Evolutionary conservation across 1,140 invertebrate species (phyloP), one percentile per base, ranked within the genome.

Genomic region (Diabrotica undecimpunctata): DNA sequence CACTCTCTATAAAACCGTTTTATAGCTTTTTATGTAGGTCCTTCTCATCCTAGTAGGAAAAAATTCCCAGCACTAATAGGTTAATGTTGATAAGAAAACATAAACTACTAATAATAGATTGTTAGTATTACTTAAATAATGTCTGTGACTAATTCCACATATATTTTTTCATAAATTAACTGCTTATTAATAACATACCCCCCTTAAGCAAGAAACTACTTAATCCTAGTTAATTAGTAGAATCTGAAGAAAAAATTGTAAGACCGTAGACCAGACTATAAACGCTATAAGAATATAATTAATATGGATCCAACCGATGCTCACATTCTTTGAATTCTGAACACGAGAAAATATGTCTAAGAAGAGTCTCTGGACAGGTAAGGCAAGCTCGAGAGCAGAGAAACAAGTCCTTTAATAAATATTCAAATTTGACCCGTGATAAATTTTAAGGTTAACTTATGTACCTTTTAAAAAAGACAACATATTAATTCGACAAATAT

Each of bases 351-450:
- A 68, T 66, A 70, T 38, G 39, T 39, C 35, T 59, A 13, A 39
- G n/a, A 13, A 10, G n/a, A 13, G 12, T 12, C n/a, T 35, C 57
- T 12, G 35, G 57, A 59, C 57, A 39, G 57, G 50, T 57, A 35
- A 13, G 12, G 57, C n/a, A 39, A 39, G 10, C 57, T 13, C 35
- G n/a, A 59, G 12, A 59, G 14, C 11, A 56, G 11, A 56, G n/a
- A 62, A 71, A 66, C 66, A 66, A 66, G 70, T 70, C 70, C 68
- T 64, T 70, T 70, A 70, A 73, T 73, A 73, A 73, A 73, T 73
- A 73, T 73, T 73, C 72, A 73, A 70, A 73, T 73, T 72, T 57
- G 61, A 67, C 67, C 72, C 64, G 62, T 61, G 61, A 73, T 73
- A 73, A 73, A 73, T 73, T 69, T 69, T 60, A 54, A 60, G 41